Conservation (phyloP, 2,797 vertebrate species). For the Oreochromis mossambicus region DNA sequence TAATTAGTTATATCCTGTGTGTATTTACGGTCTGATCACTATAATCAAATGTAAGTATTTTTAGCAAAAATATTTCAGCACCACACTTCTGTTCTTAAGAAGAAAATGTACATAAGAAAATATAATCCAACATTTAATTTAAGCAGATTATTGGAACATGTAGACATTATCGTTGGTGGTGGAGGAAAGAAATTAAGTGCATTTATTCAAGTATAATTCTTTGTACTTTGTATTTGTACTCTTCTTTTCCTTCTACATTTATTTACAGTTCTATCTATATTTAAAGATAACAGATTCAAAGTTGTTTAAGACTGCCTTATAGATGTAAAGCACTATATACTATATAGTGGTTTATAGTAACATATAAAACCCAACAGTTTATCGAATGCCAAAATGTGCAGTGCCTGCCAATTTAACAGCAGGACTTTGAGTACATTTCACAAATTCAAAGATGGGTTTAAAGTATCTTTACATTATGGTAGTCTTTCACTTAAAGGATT, state of each 20-base stretch:
- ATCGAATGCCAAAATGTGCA: background rate
- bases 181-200: background rate
- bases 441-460: background rate
- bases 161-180: rapidly evolving
- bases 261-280: background rate
- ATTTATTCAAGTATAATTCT: background rate
- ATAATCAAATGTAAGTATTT: background rate
- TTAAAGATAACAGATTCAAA: background rate
- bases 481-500: background rate
- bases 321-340: background rate
- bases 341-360: background rate
- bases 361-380: background rate
- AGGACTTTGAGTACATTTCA: background rate
- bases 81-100: background rate
- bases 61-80: background rate
- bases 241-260: background rate
- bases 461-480: background rate
- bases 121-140: background rate
- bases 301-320: background rate
- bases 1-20: background rate
- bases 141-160: background rate
- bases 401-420: background rate
- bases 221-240: background rate
- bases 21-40: background rate
- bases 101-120: background rate